Conservation (phyloP, 1,140 invertebrate species). For the Caenorhabditis tropicalis region DNA sequence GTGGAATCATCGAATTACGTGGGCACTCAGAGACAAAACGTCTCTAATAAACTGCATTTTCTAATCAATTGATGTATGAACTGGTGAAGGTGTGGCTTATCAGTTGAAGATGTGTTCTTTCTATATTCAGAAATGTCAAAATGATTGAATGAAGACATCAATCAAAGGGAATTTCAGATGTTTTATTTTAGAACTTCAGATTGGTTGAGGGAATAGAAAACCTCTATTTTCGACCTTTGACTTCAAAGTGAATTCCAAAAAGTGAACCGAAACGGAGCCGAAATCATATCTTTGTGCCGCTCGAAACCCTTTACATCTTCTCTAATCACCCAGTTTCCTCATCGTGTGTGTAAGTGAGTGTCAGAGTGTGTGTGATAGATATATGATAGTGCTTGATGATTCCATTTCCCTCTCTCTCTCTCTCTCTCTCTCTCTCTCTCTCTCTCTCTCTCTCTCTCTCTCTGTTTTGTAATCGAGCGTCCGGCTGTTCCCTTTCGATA, state of each 20-base stretch:
- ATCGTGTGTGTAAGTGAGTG: too few species aligned
- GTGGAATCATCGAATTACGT: conserved; percentile 26
- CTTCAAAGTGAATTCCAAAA: too few species aligned
- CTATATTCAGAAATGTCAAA: background rate
- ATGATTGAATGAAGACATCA: background rate
- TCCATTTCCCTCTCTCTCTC: background rate
- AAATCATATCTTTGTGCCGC: background rate
- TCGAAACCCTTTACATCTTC: background rate
- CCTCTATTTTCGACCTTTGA: too few species aligned
- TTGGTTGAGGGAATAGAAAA: too few species aligned
- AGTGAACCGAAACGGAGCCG: too few species aligned
- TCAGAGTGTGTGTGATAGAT: conserved; percentile 1
- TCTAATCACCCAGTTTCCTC: background rate
- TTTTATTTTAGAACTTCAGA: background rate
- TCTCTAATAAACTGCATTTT: too few species aligned
- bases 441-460: background rate
- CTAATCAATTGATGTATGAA: too few species aligned
- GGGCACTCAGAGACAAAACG: too few species aligned
- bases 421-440: background rate
- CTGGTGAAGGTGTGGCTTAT: background rate
- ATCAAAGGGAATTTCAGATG: background rate
- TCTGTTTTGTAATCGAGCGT: background rate
- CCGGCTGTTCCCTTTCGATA: background rate
- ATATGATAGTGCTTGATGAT: conserved; percentile 23
- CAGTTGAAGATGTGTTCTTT: background rate